Base-by-base conservation (phyloP, 2,888 invertebrate species). In the Branchellion lobata region DNA sequence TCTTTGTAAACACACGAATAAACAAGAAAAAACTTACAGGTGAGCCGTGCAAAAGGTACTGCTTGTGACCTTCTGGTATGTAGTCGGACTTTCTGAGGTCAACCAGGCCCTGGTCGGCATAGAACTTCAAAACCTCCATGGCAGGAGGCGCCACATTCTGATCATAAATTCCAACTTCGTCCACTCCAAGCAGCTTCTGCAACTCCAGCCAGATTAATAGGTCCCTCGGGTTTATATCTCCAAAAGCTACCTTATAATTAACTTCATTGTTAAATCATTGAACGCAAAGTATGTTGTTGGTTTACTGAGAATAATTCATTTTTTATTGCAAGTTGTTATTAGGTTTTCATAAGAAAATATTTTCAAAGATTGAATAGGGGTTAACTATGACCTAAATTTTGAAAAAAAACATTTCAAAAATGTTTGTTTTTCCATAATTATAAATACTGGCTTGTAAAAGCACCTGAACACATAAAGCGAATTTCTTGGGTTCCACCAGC, bases 161-260 rank as follows among this genome's bases (percentile, higher is more conserved):
- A 31, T 82, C 80, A 53, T 82, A 82, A 24, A 82, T 71, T 29
- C 78, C 72, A 5, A 82, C 65, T 14, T 33, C 31, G 34, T 34
- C 53, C 11, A 82, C 80, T n/a, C 82, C 82, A 1, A 81, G 34
- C 14, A 80, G 27, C 29, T 40, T 36, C 36, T 79, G 51, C 21
- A 81, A 29, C 51, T 81, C 82, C 33, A 81, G 29, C 82, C 82
- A 82, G 72, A 81, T 80, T 8, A 82, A 51, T 27, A 82, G 29
- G 18, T 31, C 18, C 40, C 18, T 1, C 0, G 78, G 53, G 11
- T 79, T 31, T 3, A 81, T 47, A 1, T 53, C 61, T 1, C 81
- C 82, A 77, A 72, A 80, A 21, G 80, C 31, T 31, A 75, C 75
- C 75, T 75, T 31, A 21, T 5, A 29, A 14, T 11, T 11, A 40